Percentiles rank a stretch among this genome's conserved stretches.
These are phyloP conservation scores for Podarcis cretensis DNA, from an alignment of 2,113 vertebrate species.

Conservation along the genomic window DNA sequence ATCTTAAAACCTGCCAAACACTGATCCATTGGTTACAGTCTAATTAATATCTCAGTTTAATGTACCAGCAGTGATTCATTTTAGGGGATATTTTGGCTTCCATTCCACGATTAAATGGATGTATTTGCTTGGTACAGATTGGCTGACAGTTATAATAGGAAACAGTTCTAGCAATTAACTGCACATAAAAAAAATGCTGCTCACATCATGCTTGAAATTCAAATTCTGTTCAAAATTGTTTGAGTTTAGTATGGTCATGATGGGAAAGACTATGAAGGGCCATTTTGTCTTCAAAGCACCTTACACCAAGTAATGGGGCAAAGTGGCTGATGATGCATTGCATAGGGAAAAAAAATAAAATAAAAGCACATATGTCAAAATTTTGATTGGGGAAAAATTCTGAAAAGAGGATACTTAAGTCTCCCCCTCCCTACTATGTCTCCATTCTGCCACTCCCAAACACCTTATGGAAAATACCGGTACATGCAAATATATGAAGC, in stretches of 20 bases:
- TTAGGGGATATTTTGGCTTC: background rate
- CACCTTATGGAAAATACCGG: background rate
- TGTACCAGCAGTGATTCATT: background rate
- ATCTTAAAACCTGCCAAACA: background rate
- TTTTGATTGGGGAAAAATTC: background rate
- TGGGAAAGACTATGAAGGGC: background rate
- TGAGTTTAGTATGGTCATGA: background rate
- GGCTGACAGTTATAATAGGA: background rate
- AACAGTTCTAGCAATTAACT: background rate
- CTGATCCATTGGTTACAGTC: background rate
- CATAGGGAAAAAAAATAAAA: background rate
- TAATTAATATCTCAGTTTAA: constrained; percentile 2
- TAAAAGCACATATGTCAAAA: background rate
- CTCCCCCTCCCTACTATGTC: background rate
- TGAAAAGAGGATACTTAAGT: background rate
- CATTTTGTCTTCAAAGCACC: background rate
- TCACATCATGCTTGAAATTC: constrained; percentile 24
- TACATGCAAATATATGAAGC: background rate
- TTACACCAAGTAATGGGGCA: background rate
- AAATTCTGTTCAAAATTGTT: background rate
- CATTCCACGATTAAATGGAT: background rate
- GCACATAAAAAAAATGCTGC: background rate
- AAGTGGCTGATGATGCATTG: background rate
- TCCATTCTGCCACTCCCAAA: background rate
- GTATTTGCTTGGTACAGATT: background rate